These are phyloP conservation scores for Esox niger DNA, from an alignment of 2,113 vertebrate species.

Conservation along the genomic window DNA sequence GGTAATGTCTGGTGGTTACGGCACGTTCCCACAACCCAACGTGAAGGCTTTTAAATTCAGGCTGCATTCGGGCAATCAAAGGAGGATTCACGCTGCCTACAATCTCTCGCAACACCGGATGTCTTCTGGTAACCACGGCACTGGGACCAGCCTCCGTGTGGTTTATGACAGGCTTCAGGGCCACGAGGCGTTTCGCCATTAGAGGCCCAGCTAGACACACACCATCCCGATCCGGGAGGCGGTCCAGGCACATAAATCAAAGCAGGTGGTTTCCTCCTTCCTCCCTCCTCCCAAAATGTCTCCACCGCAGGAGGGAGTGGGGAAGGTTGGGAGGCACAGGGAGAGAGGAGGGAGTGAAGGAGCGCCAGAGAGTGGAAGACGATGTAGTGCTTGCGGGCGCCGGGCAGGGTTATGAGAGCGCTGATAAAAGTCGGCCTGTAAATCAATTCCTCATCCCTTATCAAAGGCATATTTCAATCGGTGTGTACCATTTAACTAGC, in stretches of 20 bases:
- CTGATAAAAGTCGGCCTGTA: slow-evolving; percentile 71
- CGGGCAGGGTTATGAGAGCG: slow-evolving; percentile 51
- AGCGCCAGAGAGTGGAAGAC: no score
- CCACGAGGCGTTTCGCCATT: no score
- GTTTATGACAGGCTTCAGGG: no score
- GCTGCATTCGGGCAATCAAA: no score
- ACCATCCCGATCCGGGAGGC: slow-evolving; percentile 28
- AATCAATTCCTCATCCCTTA: slow-evolving; percentile 71
- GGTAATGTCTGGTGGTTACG: no score
- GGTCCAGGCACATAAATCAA: slow-evolving; percentile 57
- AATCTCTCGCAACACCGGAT: no score
- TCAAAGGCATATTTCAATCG: slow-evolving; percentile 74
- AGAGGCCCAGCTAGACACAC: no score
- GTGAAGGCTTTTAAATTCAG: no score
- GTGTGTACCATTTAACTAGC: slow-evolving; percentile 70
- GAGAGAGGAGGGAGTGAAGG: neutral
- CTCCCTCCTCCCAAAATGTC: slow-evolving; percentile 38
- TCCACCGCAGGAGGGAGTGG: slow-evolving; percentile 37
- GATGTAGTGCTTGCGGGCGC: slow-evolving; percentile 59
- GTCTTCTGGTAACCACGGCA: no score
- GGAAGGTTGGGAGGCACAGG: neutral
- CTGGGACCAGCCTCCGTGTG: no score
- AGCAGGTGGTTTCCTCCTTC: slow-evolving; percentile 70
- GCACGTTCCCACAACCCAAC: no score
- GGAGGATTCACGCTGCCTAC: no score